A percentile compares a stretch with the other conserved stretches of the same genome.
Evolutionary conservation across 1,140 invertebrate species (phyloP).

Genomic region (Sinella curviseta): DNA sequence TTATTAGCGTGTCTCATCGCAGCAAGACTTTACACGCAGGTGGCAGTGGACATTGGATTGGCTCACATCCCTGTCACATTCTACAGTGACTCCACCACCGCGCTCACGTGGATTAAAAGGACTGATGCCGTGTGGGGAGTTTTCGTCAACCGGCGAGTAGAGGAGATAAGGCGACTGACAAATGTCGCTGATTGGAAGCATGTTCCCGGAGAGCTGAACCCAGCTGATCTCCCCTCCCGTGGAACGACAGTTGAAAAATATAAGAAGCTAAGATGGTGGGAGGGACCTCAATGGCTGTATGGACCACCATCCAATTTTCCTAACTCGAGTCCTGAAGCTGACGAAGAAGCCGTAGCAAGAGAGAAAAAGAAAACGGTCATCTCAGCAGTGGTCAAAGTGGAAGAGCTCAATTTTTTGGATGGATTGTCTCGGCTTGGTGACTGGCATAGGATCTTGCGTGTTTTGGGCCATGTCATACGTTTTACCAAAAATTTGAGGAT

Average conservation of each 20-base stretch:
- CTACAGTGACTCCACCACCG: conserved; percentile 52
- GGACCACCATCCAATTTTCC: background rate
- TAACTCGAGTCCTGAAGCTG: background rate
- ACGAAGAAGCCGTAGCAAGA: conserved; percentile 34
- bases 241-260: background rate
- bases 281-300: background rate
- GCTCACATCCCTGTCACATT: conserved; percentile 27
- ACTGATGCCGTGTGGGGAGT: conserved; percentile 36
- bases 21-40: conserved; percentile 47
- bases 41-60: conserved; percentile 31
- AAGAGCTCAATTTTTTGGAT: conserved; percentile 52
- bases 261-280: background rate
- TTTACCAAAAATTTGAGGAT: background rate
- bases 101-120: conserved; percentile 49
- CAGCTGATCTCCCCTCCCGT: background rate
- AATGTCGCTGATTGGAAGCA: background rate
- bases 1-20: conserved; percentile 50
- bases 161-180: background rate
- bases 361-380: conserved; percentile 39
- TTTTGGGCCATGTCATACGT: background rate
- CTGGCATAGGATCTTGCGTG: background rate
- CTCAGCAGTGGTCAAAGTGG: conserved; percentile 46
- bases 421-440: conserved; percentile 36
- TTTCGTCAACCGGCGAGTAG: conserved; percentile 44
- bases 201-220: background rate